These are phyloP conservation scores for Apis dorsata DNA, from an alignment of 1,140 invertebrate genomes.

Conservation along the genomic window DNA sequence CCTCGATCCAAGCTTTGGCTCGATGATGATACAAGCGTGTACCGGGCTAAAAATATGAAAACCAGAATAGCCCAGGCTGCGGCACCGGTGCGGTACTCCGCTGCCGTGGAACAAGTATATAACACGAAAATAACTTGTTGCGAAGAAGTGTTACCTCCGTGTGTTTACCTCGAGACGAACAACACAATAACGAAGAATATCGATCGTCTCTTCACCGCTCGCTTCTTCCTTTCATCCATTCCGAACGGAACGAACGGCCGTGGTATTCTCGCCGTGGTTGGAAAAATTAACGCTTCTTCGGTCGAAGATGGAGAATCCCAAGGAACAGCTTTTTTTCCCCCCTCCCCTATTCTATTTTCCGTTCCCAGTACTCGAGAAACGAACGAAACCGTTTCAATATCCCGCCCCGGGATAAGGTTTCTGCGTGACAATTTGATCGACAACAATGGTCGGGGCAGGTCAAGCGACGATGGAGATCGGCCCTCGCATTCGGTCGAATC, in stretches of 20 bases:
- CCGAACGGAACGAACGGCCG: no score
- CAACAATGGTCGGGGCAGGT: slow-evolving; percentile 62
- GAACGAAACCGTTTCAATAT: slow-evolving; percentile 24
- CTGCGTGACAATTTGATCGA: slow-evolving; percentile 72
- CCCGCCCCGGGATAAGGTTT: slow-evolving; percentile 1
- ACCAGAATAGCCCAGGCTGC: slow-evolving; percentile 68
- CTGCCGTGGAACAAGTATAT: slow-evolving; percentile 65
- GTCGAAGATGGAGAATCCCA: no score
- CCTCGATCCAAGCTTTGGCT: neutral
- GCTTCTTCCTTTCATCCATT: no score
- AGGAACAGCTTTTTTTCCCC: no score
- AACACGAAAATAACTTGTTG: slow-evolving; percentile 71
- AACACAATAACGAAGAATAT: neutral
- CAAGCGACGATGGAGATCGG: slow-evolving; percentile 54
- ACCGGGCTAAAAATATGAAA: slow-evolving; percentile 69
- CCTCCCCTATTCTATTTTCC: neutral
- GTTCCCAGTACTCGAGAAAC: neutral
- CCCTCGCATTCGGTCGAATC: slow-evolving; percentile 63
- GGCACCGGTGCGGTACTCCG: slow-evolving; percentile 68
- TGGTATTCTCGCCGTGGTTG: no score
- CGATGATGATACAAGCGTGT: slow-evolving; percentile 37
- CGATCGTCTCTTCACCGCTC: no score
- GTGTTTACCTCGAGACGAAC: neutral
- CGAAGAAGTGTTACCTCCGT: slow-evolving; percentile 24
- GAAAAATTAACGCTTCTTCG: neutral